phyloP scores from a whole-genome alignment of 1,140 invertebrate species.

The Popillia japonica region DNA sequence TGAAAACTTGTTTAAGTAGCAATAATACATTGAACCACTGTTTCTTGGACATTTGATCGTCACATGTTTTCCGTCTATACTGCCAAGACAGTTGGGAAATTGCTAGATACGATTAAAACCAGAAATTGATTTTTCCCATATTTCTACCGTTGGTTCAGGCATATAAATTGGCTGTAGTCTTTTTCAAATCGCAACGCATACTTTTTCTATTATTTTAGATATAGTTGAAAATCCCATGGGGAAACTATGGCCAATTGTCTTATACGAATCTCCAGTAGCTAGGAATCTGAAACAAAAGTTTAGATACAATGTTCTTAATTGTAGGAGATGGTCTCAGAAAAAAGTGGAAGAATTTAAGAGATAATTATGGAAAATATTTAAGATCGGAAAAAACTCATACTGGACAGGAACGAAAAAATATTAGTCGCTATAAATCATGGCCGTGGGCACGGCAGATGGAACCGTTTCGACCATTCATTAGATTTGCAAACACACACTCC shows the following conservation, averaged over 20 bases:
- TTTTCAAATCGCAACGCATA: conserved; percentile 42
- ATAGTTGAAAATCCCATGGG: conserved; percentile 34
- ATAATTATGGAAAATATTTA: conserved; percentile 34
- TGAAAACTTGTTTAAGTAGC: conserved; percentile 23
- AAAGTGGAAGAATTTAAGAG: conserved; percentile 37
- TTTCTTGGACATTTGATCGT: conserved; percentile 49
- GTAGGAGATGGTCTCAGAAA: conserved; percentile 34
- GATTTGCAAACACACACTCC: conserved; percentile 35
- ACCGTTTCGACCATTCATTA: conserved; percentile 36
- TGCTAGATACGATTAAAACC: conserved; percentile 56
- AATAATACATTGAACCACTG: conserved; percentile 55
- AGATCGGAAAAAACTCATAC: conserved; percentile 30
- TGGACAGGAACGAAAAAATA: conserved; percentile 40
- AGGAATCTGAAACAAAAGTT: conserved; percentile 37
- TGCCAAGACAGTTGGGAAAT: conserved; percentile 61
- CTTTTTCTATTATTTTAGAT: conserved; percentile 35
- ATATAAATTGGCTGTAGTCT: conserved; percentile 40
- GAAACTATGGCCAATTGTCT: conserved; percentile 22
- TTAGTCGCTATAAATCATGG: conserved; percentile 40
- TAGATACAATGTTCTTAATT: conserved; percentile 34
- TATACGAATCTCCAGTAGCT: conserved; percentile 41
- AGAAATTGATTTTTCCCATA: conserved; percentile 48
- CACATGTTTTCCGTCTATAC: conserved; percentile 56
- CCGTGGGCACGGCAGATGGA: conserved; percentile 42
- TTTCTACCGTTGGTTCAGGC: conserved; percentile 49